These are phyloP conservation scores for Centropyge bicolor DNA, from an alignment of 2,797 vertebrate genomes.

Conservation along the genomic window DNA sequence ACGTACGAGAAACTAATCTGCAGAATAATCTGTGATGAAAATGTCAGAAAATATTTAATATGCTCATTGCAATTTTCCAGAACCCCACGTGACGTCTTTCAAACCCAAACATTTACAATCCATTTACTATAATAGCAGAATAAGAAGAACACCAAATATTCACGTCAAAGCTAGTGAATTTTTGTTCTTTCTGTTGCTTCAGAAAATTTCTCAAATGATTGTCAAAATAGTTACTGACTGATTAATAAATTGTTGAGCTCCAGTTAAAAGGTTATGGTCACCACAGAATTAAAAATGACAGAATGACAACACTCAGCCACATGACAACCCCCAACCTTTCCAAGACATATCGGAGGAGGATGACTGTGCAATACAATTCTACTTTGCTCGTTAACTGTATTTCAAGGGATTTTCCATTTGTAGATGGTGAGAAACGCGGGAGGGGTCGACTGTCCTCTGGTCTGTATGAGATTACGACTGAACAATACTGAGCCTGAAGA, in stretches of 20 bases:
- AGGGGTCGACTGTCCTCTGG: slow-evolving; percentile 5
- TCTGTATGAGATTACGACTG: slow-evolving; percentile 71
- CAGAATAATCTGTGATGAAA: not conserved
- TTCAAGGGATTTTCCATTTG: slow-evolving; percentile 39
- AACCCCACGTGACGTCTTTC: not conserved
- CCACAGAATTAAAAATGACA: not conserved
- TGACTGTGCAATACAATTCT: slow-evolving; percentile 79
- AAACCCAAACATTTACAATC: not conserved
- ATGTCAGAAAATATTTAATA: not conserved
- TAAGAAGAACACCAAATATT: not conserved
- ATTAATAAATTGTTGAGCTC: not conserved
- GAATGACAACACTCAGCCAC: not conserved
- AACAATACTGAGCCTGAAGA: slow-evolving; percentile 85
- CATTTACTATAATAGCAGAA: not conserved
- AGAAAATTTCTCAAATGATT: not conserved
- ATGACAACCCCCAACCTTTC: not conserved
- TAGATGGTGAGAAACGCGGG: slow-evolving; percentile 5
- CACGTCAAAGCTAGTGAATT: not conserved
- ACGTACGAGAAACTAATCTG: not conserved
- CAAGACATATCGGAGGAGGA: slow-evolving; percentile 19
- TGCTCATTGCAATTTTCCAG: no score
- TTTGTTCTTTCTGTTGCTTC: not conserved
- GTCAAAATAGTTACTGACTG: not conserved
- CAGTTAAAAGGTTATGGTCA: no score
- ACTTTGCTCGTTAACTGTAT: slow-evolving; percentile 51